Conservation (phyloP, 1,140 invertebrate genomes). For the Cydia strobilella region DNA sequence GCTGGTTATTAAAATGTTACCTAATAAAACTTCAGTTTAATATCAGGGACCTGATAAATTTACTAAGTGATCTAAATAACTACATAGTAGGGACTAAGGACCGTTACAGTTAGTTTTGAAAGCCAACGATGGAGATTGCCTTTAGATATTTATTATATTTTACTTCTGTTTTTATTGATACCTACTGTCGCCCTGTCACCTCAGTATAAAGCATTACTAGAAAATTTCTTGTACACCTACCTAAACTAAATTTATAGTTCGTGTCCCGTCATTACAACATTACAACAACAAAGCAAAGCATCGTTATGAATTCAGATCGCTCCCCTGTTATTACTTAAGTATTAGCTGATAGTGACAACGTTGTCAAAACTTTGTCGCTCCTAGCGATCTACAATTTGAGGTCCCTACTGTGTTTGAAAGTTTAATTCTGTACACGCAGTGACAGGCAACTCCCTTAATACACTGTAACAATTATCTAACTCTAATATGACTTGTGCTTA, state of each 20-base stretch:
- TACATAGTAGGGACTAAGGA: too few relatives aligned
- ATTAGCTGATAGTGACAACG: conserved; percentile 72
- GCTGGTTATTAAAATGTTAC: too few relatives aligned
- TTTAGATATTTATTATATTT: background rate
- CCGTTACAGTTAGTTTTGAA: too few relatives aligned
- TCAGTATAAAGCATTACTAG: background rate
- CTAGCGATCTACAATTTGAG: conserved; percentile 57
- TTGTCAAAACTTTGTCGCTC: conserved; percentile 64
- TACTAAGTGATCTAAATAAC: too few relatives aligned
- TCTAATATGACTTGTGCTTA: background rate
- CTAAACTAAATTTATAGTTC: background rate
- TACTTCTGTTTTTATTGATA: background rate
- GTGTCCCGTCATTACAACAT: background rate
- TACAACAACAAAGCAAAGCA: conserved; percentile 35
- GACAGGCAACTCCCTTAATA: conserved; percentile 42
- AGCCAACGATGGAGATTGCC: too few relatives aligned
- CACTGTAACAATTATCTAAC: conserved; percentile 38
- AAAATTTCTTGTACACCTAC: background rate
- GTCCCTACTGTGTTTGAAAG: conserved; percentile 67
- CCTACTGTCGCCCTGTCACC: background rate
- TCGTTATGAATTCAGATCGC: conserved; percentile 60
- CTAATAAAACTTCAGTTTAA: too few relatives aligned
- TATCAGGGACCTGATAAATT: too few relatives aligned
- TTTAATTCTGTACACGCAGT: conserved; percentile 48
- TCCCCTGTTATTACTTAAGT: conserved; percentile 45